Base-by-base conservation (phyloP, 2,797 vertebrate species). In the Acanthis flammea region DNA sequence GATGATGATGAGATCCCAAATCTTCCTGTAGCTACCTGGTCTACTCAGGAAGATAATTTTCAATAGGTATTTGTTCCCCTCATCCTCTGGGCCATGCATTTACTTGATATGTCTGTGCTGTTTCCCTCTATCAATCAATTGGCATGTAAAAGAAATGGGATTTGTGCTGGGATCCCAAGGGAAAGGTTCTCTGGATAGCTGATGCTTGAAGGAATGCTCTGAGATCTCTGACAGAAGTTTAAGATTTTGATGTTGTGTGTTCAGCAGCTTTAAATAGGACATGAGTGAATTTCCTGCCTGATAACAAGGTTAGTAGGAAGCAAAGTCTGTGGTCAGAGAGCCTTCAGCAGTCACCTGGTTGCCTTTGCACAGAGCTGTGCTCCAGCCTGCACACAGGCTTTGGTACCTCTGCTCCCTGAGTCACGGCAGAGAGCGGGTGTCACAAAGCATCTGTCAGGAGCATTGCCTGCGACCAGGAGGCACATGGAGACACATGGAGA, bases 341-440 rank as follows among this genome's bases (percentile, higher is more conserved):
- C 37, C 28, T 31, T 48, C 33, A 48, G 55, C 2, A 1, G 72
- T 35, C 39, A 33, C 41, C 61, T 48, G 51, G 63, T 14, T 54
- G 71, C 39, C 60, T 50, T 55, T 39, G 44, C 48, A 66, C 9
- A 13, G 83, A 71, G 53, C 81, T 70, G 60, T 45, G 68, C 76
- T 70, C 24, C 87, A 80, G 70, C 65, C 61, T 2, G 28, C 54
- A 25, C 5, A 2, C 37, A 39, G 37, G 37, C 37, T 39, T 39
- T 39, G 37, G 48, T 50, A 51, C 51, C 33, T 82, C 17, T 61
- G 21, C 30, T 76, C 28, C 0, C 0, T 0, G 24, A 10, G 30
- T 73, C 47, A 5, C 19, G 28, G 72, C 35, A 3, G 2, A 33
- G 82, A 85, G 28, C 19, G 8, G 19, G 23, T 16, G 51, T 31